Conservation (phyloP, 2,888 invertebrate genomes). For the Phlogophora meticulosa region DNA sequence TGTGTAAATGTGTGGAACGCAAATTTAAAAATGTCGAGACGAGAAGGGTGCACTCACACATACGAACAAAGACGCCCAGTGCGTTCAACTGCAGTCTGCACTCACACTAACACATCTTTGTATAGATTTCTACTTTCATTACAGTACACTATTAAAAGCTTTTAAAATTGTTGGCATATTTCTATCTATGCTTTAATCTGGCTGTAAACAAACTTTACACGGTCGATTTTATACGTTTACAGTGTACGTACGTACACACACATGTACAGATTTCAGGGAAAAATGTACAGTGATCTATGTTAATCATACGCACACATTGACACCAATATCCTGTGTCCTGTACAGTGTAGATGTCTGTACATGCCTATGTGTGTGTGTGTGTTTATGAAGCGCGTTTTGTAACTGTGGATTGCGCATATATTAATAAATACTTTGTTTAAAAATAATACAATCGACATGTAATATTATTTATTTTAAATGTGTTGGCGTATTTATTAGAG, state of each 20-base stretch:
- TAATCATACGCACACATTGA: constrained; percentile 56
- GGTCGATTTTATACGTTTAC: constrained; percentile 9
- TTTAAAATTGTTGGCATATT: constrained; percentile 67
- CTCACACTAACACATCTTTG: constrained; percentile 68
- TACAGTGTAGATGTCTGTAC: constrained; percentile 9
- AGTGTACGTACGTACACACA: constrained; percentile 43
- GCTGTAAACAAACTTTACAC: constrained; percentile 51
- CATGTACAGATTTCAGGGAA: constrained; percentile 58
- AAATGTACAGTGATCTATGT: constrained; percentile 59
- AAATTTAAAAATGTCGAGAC: constrained; percentile 75
- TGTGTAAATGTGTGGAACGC: constrained; percentile 4
- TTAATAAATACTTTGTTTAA: constrained; percentile 51
- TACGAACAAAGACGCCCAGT: constrained; percentile 73
- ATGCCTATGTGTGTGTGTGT: constrained; percentile 51
- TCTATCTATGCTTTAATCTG: constrained; percentile 61
- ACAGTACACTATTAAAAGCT: constrained; percentile 63
- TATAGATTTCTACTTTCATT: constrained; percentile 71
- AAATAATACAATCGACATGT: constrained; percentile 32
- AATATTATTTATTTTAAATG: constrained; percentile 21
- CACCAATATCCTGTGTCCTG: constrained; percentile 59
- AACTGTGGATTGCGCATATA: constrained; percentile 67
- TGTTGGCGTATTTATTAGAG: background rate
- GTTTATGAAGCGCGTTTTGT: constrained; percentile 73
- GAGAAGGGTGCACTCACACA: constrained; percentile 88
- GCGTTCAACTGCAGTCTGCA: constrained; percentile 83